These are phyloP conservation scores for Pteronura brasiliensis DNA, from an alignment of 2,113 vertebrate genomes.

Conservation along the genomic window DNA sequence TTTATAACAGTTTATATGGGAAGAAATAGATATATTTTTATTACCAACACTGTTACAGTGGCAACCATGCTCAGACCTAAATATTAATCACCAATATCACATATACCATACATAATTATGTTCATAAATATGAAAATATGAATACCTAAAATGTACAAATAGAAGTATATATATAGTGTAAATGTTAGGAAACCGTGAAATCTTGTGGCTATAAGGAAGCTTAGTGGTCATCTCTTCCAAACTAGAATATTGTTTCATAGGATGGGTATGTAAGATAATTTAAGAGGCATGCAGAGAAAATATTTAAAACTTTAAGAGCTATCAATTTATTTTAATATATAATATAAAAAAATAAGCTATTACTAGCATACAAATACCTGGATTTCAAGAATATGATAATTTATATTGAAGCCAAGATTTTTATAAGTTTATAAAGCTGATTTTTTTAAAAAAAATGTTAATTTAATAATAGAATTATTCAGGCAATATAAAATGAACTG, in stretches of 20 bases:
- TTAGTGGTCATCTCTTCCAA: slow-evolving; percentile 10
- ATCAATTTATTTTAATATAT: slow-evolving; percentile 27
- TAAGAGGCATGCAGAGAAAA: not conserved
- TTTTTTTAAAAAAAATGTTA: not conserved
- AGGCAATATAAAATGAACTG: not conserved
- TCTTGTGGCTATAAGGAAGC: not conserved
- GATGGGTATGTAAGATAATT: not conserved
- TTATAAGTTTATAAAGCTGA: not conserved
- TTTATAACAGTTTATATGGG: slow-evolving; percentile 56
- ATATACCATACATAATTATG: slow-evolving; percentile 60
- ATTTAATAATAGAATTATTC: not conserved
- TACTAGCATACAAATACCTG: not conserved
- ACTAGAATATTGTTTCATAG: not conserved
- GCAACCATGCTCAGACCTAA: slow-evolving; percentile 46
- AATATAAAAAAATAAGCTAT: slow-evolving; percentile 39
- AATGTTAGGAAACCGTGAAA: slow-evolving; percentile 39
- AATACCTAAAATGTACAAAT: slow-evolving; percentile 60
- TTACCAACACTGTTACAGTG: slow-evolving; percentile 47
- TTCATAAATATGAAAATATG: slow-evolving; percentile 62
- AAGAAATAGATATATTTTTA: slow-evolving; percentile 65
- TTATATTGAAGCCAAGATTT: not conserved
- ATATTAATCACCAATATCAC: slow-evolving; percentile 62
- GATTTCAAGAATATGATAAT: not conserved
- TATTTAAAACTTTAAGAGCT: slow-evolving; percentile 38
- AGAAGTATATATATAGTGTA: slow-evolving; percentile 39